Conservation (phyloP, 2,888 invertebrate species). For the Mactromeris polynyma region DNA sequence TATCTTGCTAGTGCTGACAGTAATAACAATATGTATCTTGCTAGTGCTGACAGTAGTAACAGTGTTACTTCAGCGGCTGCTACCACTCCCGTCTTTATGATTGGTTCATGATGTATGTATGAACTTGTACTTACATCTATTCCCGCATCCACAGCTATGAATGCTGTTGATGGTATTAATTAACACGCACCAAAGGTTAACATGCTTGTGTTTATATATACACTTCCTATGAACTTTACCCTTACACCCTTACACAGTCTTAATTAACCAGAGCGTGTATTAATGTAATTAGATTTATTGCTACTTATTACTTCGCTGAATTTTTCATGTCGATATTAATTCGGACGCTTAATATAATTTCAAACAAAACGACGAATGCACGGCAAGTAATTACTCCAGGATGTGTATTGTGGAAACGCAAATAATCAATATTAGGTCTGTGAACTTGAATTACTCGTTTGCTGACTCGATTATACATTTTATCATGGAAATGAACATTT, state of each 20-base stretch:
- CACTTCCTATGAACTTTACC: neutral
- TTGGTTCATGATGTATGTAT: no score
- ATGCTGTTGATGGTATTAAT: no score
- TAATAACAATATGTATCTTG: no score
- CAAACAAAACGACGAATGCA: neutral
- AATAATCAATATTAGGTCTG: neutral
- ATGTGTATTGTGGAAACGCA: neutral
- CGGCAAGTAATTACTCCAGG: neutral
- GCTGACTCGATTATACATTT: neutral
- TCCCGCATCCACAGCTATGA: no score
- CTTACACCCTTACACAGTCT: neutral
- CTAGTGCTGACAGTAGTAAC: no score
- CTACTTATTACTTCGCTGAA: neutral
- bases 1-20: no score
- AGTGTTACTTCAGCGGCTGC: no score
- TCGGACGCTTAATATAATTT: neutral
- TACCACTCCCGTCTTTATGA: no score
- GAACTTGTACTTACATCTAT: no score
- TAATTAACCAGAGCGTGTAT: neutral
- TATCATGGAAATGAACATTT: neutral
- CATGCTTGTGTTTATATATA: neutral
- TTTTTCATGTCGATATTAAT: neutral
- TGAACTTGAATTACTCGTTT: neutral
- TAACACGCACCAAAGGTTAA: neutral
- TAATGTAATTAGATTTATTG: neutral